These are phyloP conservation scores for Chorisops tibialis DNA, from an alignment of 2,888 invertebrate species.

Conservation along the genomic window DNA sequence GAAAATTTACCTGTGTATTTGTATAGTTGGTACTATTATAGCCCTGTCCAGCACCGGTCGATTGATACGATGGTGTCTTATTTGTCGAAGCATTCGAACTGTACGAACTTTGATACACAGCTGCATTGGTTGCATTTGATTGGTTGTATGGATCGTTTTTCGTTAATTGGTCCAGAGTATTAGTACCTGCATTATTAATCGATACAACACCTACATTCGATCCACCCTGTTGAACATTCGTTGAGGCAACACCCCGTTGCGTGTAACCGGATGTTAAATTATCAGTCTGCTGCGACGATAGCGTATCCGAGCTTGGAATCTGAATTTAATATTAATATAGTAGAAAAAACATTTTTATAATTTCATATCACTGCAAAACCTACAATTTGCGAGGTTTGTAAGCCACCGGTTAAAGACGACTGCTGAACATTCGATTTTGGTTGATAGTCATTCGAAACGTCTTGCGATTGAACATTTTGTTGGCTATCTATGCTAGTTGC, in stretches of 20 bases:
- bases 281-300: slow-evolving; percentile 40
- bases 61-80: slow-evolving; percentile 47
- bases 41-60: slow-evolving; percentile 45
- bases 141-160: slow-evolving; percentile 51
- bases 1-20: slow-evolving; percentile 43
- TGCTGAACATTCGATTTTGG: slow-evolving; percentile 43
- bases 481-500: slow-evolving; percentile 45
- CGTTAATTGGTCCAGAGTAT: slow-evolving; percentile 46
- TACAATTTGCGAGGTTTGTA: slow-evolving; percentile 51
- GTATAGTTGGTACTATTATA: slow-evolving; percentile 49
- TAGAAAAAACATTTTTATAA: not conserved
- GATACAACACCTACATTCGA: slow-evolving; percentile 36
- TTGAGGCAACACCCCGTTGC: slow-evolving; percentile 39
- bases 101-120: slow-evolving; percentile 48
- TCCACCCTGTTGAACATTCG: slow-evolving; percentile 42
- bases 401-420: slow-evolving; percentile 39
- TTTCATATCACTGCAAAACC: slow-evolving; percentile 21
- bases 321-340: not conserved
- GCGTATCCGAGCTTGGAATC: slow-evolving; percentile 31
- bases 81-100: slow-evolving; percentile 41
- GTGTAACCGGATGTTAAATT: slow-evolving; percentile 46
- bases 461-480: slow-evolving; percentile 38
- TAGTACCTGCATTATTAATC: slow-evolving; percentile 38
- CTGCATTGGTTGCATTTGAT: slow-evolving; percentile 41
- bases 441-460: slow-evolving; percentile 46